These are phyloP conservation scores for Cistogaster globosa DNA, from an alignment of 2,888 invertebrate genomes.

Conservation along the genomic window DNA sequence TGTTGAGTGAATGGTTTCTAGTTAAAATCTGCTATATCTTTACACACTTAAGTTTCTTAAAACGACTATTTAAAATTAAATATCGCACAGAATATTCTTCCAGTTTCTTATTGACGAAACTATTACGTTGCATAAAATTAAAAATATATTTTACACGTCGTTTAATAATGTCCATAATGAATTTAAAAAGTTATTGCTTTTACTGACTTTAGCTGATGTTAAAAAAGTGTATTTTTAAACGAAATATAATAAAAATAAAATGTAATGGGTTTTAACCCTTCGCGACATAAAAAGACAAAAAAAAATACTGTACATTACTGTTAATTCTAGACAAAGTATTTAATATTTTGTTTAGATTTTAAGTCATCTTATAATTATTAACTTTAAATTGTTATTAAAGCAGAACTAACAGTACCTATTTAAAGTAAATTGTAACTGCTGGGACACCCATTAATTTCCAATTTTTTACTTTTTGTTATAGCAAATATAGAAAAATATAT, in stretches of 20 bases:
- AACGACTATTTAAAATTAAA: slow-evolving; percentile 50
- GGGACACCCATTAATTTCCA: no score
- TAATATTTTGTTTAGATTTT: no score
- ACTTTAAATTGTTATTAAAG: no score
- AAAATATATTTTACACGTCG: slow-evolving; percentile 60
- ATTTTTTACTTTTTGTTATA: no score
- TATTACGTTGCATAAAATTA: slow-evolving; percentile 44
- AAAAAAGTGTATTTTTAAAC: slow-evolving; percentile 32
- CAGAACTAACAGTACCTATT: no score
- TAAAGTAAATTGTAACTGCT: no score
- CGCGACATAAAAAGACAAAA: background rate
- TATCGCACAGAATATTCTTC: slow-evolving; percentile 15
- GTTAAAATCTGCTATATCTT: slow-evolving; percentile 11
- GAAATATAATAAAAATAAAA: slow-evolving; percentile 47
- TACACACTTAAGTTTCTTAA: slow-evolving; percentile 18
- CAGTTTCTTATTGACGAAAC: slow-evolving; percentile 25
- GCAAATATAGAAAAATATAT: no score
- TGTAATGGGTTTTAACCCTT: slow-evolving; percentile 26
- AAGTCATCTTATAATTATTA: no score
- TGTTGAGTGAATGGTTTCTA: background rate
- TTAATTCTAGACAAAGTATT: no score
- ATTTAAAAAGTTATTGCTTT: slow-evolving; percentile 58
- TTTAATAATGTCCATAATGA: slow-evolving; percentile 61
- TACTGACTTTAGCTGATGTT: slow-evolving; percentile 22
- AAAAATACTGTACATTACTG: no score